Conservation (phyloP, 2,888 invertebrate species). For the Athrips mouffetella region DNA sequence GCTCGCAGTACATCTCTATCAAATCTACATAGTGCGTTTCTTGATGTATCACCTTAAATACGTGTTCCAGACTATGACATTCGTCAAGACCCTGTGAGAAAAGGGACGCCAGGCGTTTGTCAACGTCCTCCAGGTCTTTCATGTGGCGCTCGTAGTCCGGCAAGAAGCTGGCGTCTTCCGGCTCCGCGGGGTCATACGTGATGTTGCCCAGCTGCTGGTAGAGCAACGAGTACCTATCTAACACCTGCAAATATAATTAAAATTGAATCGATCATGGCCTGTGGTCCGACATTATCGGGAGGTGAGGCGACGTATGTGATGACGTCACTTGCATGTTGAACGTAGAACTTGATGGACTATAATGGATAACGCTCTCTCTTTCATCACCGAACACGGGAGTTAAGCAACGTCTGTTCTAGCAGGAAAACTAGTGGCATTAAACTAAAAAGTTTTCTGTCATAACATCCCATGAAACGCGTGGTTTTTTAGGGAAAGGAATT, state of each 20-base stretch:
- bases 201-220: conserved; percentile 66
- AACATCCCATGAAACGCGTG: no score
- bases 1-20: no score
- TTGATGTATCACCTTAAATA: conserved; percentile 53
- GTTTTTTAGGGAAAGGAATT: no score
- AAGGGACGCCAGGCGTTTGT: conserved; percentile 87
- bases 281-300: background rate
- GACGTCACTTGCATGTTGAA: no score
- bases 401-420: no score
- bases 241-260: conserved; percentile 37
- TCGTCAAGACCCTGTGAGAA: conserved; percentile 90
- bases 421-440: no score
- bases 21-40: no score
- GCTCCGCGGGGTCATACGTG: conserved; percentile 86
- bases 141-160: conserved; percentile 81
- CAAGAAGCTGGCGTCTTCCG: conserved; percentile 82
- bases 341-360: no score
- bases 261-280: background rate
- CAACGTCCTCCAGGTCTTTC: conserved; percentile 82
- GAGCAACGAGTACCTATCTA: conserved; percentile 54
- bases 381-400: no score
- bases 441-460: no score
- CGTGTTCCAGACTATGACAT: conserved; percentile 74
- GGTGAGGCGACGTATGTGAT: no score
- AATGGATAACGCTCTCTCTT: no score